A percentile compares a stretch with the other conserved stretches of the same genome.
These are phyloP conservation scores for Apis cerana DNA, from an alignment of 1,140 invertebrate species.

Conservation along the genomic window DNA sequence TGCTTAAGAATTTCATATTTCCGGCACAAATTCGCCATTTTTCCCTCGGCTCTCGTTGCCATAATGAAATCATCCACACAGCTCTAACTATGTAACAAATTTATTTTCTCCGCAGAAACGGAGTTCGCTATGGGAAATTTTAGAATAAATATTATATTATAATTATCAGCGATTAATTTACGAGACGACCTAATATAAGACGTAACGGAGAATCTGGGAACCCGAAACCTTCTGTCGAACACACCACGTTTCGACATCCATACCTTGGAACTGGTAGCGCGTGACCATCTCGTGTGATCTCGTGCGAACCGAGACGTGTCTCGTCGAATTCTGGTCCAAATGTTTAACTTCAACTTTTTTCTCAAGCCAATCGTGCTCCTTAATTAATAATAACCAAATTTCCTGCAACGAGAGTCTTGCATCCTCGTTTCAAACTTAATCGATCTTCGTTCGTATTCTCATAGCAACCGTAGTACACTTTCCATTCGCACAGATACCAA, in stretches of 20 bases:
- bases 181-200: too few species aligned
- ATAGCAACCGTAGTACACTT: background rate
- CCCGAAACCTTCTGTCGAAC: slow-evolving; percentile 35
- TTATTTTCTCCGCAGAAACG: too few species aligned
- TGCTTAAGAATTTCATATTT: slow-evolving; percentile 51
- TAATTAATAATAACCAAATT: background rate
- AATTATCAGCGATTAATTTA: too few species aligned
- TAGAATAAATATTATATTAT: too few species aligned
- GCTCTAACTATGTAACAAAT: too few species aligned
- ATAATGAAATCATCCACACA: background rate
- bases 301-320: slow-evolving; percentile 56
- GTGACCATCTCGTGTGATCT: slow-evolving; percentile 63
- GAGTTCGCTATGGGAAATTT: too few species aligned
- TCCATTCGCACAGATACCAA: background rate
- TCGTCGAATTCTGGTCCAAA: slow-evolving; percentile 53
- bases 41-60: background rate
- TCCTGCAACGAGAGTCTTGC: background rate
- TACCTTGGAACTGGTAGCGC: slow-evolving; percentile 59
- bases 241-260: slow-evolving; percentile 53
- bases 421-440: background rate
- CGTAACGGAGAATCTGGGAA: slow-evolving; percentile 26
- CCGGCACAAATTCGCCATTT: slow-evolving; percentile 33
- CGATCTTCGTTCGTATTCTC: too few species aligned
- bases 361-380: background rate
- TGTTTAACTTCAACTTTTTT: slow-evolving; percentile 20